These are phyloP conservation scores for Perca flavescens DNA, from an alignment of 2,113 vertebrate genomes.

Conservation along the genomic window DNA sequence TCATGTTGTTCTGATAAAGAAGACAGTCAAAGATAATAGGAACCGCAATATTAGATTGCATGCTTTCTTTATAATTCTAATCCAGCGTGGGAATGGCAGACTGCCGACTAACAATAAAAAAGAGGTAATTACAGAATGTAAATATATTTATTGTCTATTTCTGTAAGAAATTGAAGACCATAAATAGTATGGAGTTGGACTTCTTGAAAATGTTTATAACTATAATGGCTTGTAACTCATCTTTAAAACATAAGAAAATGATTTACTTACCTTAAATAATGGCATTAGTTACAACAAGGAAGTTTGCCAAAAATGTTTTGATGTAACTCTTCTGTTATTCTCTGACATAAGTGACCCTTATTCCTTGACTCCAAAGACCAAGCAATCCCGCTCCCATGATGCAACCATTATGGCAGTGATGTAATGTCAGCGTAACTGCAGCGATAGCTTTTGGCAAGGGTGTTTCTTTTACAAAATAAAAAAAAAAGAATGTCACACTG, in stretches of 20 bases:
- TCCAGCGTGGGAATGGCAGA: background rate
- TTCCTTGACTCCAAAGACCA: background rate
- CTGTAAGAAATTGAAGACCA: too few species aligned
- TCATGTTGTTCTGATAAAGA: background rate
- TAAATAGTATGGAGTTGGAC: background rate
- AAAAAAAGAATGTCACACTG: background rate
- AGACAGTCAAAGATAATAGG: background rate
- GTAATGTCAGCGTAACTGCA: slow-evolving; percentile 49
- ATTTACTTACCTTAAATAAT: background rate
- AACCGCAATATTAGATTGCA: background rate
- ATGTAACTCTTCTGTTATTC: too few species aligned
- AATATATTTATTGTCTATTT: too few species aligned
- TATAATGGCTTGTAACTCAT: background rate
- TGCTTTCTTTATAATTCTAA: background rate
- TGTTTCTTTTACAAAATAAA: background rate
- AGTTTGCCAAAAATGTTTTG: background rate
- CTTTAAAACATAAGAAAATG: background rate
- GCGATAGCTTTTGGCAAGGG: slow-evolving; percentile 20
- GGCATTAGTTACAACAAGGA: background rate
- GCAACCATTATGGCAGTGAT: slow-evolving; percentile 43
- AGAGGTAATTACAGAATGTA: too few species aligned
- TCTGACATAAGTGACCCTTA: background rate
- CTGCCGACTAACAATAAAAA: too few species aligned
- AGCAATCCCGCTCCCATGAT: slow-evolving; percentile 21
- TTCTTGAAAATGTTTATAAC: background rate